Evolutionary conservation across 1,140 invertebrate species (phyloP).

Genomic region (Lepeophtheirus salmonis): DNA sequence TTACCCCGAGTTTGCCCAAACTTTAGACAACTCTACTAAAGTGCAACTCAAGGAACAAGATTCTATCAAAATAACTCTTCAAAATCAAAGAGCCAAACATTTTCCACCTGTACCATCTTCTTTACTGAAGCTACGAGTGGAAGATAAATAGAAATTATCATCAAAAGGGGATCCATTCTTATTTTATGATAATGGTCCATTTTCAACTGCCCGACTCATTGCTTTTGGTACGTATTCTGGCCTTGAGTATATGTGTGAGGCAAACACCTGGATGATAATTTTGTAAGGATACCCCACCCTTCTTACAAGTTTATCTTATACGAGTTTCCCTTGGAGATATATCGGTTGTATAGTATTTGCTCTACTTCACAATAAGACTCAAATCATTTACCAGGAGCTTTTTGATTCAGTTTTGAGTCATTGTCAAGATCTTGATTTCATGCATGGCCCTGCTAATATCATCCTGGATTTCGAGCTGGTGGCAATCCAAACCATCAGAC

Average conservation of each 20-base stretch:
- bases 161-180: background rate
- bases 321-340: background rate
- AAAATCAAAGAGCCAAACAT: background rate
- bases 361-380: background rate
- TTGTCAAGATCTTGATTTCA: background rate
- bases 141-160: background rate
- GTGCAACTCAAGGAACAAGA: no score
- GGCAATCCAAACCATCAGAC: background rate
- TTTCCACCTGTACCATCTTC: background rate
- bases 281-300: background rate
- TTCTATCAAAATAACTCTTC: background rate
- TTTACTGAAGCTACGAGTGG: background rate
- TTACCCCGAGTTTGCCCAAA: no score
- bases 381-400: background rate
- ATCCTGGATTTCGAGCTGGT: background rate
- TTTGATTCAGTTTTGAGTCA: background rate
- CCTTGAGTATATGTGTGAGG: background rate
- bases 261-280: background rate
- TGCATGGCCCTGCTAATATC: background rate
- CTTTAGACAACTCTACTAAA: no score
- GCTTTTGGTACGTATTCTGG: background rate
- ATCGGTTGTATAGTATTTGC: background rate
- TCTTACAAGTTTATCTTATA: background rate
- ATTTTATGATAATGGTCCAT: background rate
- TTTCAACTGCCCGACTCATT: background rate